phyloP scores from a whole-genome alignment of 1,140 invertebrate species.

The Anastatus disparis region DNA sequence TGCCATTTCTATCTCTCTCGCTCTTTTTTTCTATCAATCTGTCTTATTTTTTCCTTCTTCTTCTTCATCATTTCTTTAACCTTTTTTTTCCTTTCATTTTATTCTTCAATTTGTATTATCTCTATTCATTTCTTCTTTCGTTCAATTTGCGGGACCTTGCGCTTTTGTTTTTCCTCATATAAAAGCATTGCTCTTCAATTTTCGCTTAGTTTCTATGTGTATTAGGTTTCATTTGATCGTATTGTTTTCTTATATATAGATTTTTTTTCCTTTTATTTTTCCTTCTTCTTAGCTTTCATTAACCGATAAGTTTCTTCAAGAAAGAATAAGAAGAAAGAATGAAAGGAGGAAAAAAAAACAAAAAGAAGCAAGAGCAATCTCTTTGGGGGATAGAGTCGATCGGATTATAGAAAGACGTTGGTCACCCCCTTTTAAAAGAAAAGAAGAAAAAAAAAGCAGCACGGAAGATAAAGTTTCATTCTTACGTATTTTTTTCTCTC shows the following conservation, averaged over 20 bases:
- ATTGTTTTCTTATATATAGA: neutral
- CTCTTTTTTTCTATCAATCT: conserved; percentile 3
- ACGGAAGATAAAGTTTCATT: too few relatives aligned
- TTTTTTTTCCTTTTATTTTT: conserved; percentile 17
- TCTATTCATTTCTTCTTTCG: conserved; percentile 9
- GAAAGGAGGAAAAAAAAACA: neutral
- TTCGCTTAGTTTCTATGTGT: conserved; percentile 1
- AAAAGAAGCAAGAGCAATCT: too few relatives aligned
- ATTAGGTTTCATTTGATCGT: conserved; percentile 4
- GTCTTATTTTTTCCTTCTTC: conserved; percentile 10
- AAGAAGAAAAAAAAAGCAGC: too few relatives aligned
- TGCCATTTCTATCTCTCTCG: conserved; percentile 32
- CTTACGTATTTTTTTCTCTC: too few relatives aligned
- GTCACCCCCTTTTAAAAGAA: too few relatives aligned
- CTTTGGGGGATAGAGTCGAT: conserved; percentile 14
- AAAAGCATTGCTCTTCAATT: neutral
- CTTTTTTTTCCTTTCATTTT: conserved; percentile 14
- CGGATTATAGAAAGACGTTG: conserved; percentile 13
- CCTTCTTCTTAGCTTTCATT: neutral
- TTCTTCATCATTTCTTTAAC: neutral
- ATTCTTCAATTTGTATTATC: conserved; percentile 6
- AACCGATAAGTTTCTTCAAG: conserved; percentile 18
- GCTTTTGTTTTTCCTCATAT: neutral
- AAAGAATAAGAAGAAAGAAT: neutral
- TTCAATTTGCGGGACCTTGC: too few relatives aligned